Conservation (phyloP, 2,113 vertebrate genomes). For the Bostrychus sinensis region DNA sequence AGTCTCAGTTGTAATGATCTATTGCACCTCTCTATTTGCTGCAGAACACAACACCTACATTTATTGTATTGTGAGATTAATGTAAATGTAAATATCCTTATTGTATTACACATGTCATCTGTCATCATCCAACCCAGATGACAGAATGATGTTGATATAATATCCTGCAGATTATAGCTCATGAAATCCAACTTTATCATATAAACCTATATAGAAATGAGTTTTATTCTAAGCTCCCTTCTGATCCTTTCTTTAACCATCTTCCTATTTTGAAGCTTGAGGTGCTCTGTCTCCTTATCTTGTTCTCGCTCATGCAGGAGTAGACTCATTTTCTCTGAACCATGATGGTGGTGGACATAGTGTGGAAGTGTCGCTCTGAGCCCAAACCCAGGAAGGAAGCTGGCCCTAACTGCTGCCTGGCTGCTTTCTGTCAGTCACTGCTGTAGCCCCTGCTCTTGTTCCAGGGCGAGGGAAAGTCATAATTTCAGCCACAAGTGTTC, state of each 20-base stretch:
- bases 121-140: too few species aligned
- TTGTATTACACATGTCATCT: too few species aligned
- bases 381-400: slow-evolving; percentile 60
- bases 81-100: too few species aligned
- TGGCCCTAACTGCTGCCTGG: slow-evolving; percentile 47
- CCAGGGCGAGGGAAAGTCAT: slow-evolving; percentile 25
- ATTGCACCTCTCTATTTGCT: too few species aligned
- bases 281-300: slow-evolving; percentile 18
- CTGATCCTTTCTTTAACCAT: slow-evolving; percentile 17
- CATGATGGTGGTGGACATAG: slow-evolving; percentile 46
- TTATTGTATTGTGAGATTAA: too few species aligned
- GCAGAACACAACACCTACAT: too few species aligned
- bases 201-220: too few species aligned
- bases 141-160: too few species aligned
- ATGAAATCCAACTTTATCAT: too few species aligned
- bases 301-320: slow-evolving; percentile 21
- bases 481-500: slow-evolving; percentile 4
- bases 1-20: too few species aligned
- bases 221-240: not conserved
- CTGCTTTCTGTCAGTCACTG: slow-evolving; percentile 58
- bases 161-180: too few species aligned
- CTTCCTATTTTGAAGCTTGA: slow-evolving; percentile 34
- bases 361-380: slow-evolving; percentile 49
- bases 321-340: slow-evolving; percentile 40
- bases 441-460: slow-evolving; percentile 26